These are phyloP conservation scores for Tyria jacobaeae DNA, from an alignment of 2,888 invertebrate genomes.

Conservation along the genomic window DNA sequence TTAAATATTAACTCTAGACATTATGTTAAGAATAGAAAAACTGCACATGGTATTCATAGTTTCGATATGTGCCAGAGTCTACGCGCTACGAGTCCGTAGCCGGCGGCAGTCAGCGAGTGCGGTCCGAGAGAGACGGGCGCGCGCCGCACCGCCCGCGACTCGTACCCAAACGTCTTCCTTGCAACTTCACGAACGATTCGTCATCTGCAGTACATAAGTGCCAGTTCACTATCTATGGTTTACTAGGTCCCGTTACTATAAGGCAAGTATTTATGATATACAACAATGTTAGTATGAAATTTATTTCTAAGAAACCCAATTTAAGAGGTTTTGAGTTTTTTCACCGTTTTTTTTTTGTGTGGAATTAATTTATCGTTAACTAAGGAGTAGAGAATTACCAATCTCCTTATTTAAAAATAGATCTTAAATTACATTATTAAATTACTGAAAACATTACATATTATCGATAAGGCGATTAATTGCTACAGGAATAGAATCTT, in stretches of 20 bases:
- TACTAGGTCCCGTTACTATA: conserved; percentile 27
- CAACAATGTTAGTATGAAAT: background rate
- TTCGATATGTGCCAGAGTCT: conserved; percentile 54
- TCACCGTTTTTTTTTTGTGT: background rate
- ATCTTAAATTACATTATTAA: too few relatives aligned
- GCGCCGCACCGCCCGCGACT: conserved; percentile 58
- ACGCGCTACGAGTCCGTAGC: conserved; percentile 61
- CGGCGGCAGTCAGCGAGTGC: conserved; percentile 70
- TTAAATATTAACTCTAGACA: too few relatives aligned
- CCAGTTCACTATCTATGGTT: conserved; percentile 48
- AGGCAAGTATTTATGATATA: conserved; percentile 50
- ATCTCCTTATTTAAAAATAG: too few relatives aligned
- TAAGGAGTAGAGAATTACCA: too few relatives aligned
- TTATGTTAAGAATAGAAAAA: background rate
- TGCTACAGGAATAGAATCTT: too few relatives aligned
- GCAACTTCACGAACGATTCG: conserved; percentile 53
- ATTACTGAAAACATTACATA: too few relatives aligned
- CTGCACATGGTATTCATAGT: background rate
- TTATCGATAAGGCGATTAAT: too few relatives aligned
- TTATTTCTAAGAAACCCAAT: background rate
- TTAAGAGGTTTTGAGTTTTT: background rate
- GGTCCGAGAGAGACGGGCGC: conserved; percentile 75
- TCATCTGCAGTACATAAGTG: conserved; percentile 52
- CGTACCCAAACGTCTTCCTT: conserved; percentile 45
- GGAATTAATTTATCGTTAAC: too few relatives aligned